Evolutionary conservation across 2,888 invertebrate genomes (phyloP).

Genomic region (Cerastoderma edule): DNA sequence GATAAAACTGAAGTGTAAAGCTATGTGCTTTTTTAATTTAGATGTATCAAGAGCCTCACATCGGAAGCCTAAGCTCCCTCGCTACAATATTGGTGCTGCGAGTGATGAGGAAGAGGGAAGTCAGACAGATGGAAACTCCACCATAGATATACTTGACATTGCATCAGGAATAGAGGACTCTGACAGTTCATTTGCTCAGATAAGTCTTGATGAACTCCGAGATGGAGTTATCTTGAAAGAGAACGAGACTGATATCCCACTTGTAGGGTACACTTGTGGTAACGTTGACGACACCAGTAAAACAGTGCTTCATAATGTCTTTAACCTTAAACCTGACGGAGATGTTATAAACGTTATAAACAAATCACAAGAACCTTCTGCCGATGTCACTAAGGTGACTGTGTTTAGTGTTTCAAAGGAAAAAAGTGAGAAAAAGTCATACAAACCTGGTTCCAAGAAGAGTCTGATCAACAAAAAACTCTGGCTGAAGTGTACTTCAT

Average conservation of each 20-base stretch:
- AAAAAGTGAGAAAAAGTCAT: background rate
- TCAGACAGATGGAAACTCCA: background rate
- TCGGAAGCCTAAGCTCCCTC: conserved; percentile 52
- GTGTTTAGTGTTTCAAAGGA: no score
- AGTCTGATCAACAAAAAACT: conserved; percentile 40
- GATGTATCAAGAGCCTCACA: conserved; percentile 56
- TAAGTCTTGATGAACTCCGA: conserved; percentile 47
- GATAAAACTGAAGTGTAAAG: no score
- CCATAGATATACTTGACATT: conserved; percentile 30
- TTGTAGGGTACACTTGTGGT: conserved; percentile 31
- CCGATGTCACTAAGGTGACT: background rate
- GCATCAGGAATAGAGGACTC: conserved; percentile 39
- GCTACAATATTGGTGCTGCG: conserved; percentile 54
- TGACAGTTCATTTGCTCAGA: conserved; percentile 41
- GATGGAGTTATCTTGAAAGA: conserved; percentile 46
- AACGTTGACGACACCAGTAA: conserved; percentile 39
- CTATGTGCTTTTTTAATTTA: conserved; percentile 8
- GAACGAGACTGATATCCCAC: conserved; percentile 41
- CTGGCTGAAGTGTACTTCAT: conserved; percentile 47
- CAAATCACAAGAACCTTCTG: background rate
- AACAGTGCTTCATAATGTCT: conserved; percentile 29
- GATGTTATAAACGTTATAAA: background rate
- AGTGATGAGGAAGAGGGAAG: conserved; percentile 48
- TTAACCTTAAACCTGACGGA: conserved; percentile 37
- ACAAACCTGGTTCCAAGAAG: conserved; percentile 31